phyloP scores from a whole-genome alignment of 2,797 vertebrate genomes.

The Oreochromis grahami region DNA sequence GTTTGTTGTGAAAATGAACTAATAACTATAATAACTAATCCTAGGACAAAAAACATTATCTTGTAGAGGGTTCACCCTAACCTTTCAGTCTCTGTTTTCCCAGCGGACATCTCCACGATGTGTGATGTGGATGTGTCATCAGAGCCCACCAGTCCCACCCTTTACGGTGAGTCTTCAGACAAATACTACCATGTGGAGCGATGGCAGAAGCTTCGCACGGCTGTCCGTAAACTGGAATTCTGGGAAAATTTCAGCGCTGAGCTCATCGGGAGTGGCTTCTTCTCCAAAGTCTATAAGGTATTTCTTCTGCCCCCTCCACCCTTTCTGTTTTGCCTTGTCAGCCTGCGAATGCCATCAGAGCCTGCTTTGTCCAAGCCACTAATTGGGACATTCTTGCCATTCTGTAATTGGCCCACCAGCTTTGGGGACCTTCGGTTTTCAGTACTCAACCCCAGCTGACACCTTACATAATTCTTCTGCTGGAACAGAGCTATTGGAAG shows the following conservation, averaged over 20 bases:
- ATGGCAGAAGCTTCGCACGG: slow-evolving; percentile 81
- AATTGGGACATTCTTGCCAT: slow-evolving; percentile 64
- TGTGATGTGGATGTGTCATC: slow-evolving; percentile 75
- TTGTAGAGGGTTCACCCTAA: background rate
- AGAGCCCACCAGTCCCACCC: slow-evolving; percentile 72
- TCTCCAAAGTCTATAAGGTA: slow-evolving; percentile 91
- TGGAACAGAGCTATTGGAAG: background rate
- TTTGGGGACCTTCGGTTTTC: slow-evolving; percentile 4
- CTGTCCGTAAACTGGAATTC: slow-evolving; percentile 85
- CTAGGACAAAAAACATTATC: background rate
- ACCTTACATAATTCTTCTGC: slow-evolving; percentile 34
- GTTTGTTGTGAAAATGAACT: background rate
- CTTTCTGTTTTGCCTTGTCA: background rate
- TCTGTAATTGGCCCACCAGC: slow-evolving; percentile 48
- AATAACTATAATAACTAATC: background rate
- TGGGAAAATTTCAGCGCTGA: slow-evolving; percentile 85
- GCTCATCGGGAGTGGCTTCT: slow-evolving; percentile 85
- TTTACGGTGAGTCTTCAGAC: slow-evolving; percentile 75
- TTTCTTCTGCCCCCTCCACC: background rate
- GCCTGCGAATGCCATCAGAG: slow-evolving; percentile 21
- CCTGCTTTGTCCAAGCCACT: slow-evolving; percentile 46
- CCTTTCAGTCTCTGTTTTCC: background rate
- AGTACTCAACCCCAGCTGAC: slow-evolving; percentile 12
- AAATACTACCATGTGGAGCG: slow-evolving; percentile 79
- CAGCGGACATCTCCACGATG: slow-evolving; percentile 76